Evolutionary conservation across 1,140 invertebrate genomes (phyloP), one percentile per base, ranked within the genome.

Genomic region (Teleogryllus occipitalis): DNA sequence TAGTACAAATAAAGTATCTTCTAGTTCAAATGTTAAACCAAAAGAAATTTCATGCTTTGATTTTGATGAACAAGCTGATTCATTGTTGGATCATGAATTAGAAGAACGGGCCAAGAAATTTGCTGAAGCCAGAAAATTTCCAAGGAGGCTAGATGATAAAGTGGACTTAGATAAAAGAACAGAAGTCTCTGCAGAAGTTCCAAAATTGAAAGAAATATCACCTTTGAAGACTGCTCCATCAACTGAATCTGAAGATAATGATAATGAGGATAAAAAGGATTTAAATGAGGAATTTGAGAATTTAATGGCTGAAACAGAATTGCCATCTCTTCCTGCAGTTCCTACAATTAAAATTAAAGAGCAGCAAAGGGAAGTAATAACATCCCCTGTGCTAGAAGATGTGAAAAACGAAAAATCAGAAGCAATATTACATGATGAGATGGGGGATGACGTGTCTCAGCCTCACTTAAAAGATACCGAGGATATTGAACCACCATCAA

Each of bases 51-150:
- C 84, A 46, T 85, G 85, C 79, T 89, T 89, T 82, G 89, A 89
- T 81, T 90, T 89, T 85, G 87, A 88, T 83, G 88, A 90, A 80
- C 87, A 88, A 80, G 88, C 89, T 83, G 88, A 89, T 80, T 72
- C 80, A 18, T n/a, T 82, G 15, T 75, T 78, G 46, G 76, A 78
- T 74, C 78, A 22, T 49, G 80, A 72, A 18, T 54, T 78, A 10
- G 80, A 80, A 75, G 76, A 78, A 21, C 78, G 77, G 18, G 80
- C 77, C 21, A 80, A 80, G 27, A 78, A 80, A 75, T 80, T 76
- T 76, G 79, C 65, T 27, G 79, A 80, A 47, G 75, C 47, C 10
- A 84, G 87, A 79, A 89, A 89, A 85, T 88, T 89, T 79, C 87
- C 88, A 22, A 83, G 88, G 79, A 84, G 88, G 0, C 78, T 81